Conservation (phyloP, 1,140 invertebrate species). For the Plodia interpunctella region DNA sequence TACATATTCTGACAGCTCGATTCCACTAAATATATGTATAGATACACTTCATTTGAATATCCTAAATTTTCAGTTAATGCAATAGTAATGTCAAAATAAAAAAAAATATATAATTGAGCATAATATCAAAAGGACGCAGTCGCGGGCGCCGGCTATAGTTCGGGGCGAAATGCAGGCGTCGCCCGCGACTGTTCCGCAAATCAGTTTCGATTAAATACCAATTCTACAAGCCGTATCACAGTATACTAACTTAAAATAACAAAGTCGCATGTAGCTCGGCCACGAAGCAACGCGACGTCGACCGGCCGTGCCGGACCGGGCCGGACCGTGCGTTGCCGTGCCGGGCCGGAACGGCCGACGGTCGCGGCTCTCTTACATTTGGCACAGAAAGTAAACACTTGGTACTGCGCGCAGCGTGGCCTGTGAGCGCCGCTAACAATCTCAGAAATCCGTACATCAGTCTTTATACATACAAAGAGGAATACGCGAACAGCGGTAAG, state of each 20-base stretch:
- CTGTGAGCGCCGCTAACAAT: no score
- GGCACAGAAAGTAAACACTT: no score
- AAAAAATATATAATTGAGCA: slow-evolving; percentile 56
- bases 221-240: slow-evolving; percentile 66
- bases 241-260: slow-evolving; percentile 63
- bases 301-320: not conserved
- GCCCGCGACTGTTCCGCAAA: not conserved
- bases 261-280: not conserved
- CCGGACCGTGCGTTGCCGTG: not conserved
- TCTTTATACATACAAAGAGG: slow-evolving; percentile 10
- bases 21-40: not conserved
- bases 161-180: not conserved
- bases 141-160: no score
- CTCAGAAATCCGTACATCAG: slow-evolving; percentile 13
- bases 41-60: slow-evolving; percentile 39
- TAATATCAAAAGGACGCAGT: slow-evolving; percentile 22
- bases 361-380: no score
- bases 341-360: no score
- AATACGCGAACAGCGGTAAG: slow-evolving; percentile 2
- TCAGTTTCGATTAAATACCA: slow-evolving; percentile 13
- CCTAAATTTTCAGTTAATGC: slow-evolving; percentile 44
- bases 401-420: no score
- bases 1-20: slow-evolving; percentile 32
- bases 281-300: not conserved
- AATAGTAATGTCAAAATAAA: slow-evolving; percentile 38